These are phyloP conservation scores for Picathartes gymnocephalus DNA, from an alignment of 2,113 vertebrate genomes.

Conservation along the genomic window DNA sequence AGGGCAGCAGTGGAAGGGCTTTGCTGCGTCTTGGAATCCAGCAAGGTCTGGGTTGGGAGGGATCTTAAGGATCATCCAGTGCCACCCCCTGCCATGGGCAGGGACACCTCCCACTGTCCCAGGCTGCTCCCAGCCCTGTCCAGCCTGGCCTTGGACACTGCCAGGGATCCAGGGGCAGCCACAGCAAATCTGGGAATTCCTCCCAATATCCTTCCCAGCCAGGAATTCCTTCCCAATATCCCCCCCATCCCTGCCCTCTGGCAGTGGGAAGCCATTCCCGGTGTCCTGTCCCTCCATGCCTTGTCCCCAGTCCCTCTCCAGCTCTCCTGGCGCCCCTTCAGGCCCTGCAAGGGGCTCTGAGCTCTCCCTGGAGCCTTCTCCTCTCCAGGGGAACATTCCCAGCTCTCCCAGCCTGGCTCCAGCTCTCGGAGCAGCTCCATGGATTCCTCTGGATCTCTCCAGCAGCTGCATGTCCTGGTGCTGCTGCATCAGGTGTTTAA, in stretches of 20 bases:
- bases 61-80: rapidly evolving
- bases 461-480: neutral
- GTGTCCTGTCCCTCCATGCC: neutral
- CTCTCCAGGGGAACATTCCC: neutral
- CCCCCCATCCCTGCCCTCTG: too few species aligned
- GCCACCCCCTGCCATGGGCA: neutral
- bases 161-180: neutral
- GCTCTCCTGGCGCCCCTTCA: neutral
- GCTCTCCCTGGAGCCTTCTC: neutral
- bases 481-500: too few species aligned
- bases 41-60: neutral
- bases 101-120: neutral
- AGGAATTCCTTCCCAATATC: too few species aligned
- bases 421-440: neutral
- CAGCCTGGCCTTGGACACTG: neutral
- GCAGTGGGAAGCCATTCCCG: neutral
- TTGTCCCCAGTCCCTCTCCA: neutral
- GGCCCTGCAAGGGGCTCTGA: neutral
- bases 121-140: neutral
- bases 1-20: neutral
- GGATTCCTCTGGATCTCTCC: neutral
- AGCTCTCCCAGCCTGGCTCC: neutral
- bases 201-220: too few species aligned
- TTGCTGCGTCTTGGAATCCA: neutral
- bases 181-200: too few species aligned